Percentiles rank a stretch among this genome's conserved stretches.
These are phyloP conservation scores for Sylvia atricapilla DNA, from an alignment of 2,113 vertebrate genomes.

Conservation along the genomic window DNA sequence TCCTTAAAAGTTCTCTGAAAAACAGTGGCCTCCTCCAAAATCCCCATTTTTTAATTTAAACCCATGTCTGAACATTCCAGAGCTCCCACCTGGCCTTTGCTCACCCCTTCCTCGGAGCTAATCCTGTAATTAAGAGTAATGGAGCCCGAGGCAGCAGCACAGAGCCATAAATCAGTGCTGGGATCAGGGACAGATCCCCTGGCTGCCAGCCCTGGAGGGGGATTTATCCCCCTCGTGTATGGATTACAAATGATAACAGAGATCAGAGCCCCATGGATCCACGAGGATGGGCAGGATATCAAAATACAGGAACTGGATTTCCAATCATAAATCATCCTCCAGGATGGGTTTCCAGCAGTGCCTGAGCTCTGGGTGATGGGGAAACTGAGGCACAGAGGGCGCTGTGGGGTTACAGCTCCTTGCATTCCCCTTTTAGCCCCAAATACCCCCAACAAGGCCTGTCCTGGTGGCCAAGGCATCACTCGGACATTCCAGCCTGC, in stretches of 20 bases:
- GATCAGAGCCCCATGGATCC: accelerated
- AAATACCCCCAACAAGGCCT: neutral
- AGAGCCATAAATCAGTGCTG: accelerated
- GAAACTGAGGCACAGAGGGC: neutral
- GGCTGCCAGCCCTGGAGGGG: accelerated
- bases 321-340: neutral
- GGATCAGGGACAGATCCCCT: neutral
- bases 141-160: neutral
- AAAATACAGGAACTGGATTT: accelerated
- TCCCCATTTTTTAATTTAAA: neutral
- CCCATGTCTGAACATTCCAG: accelerated
- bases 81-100: neutral
- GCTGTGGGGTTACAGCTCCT: neutral
- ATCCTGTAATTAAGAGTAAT: neutral
- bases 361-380: accelerated
- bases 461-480: accelerated
- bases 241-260: accelerated
- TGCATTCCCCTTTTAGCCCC: neutral
- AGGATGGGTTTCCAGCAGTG: neutral
- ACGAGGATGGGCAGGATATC: accelerated
- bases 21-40: accelerated
- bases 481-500: neutral
- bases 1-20: neutral
- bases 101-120: neutral
- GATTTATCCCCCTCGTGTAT: accelerated